phyloP scores from a whole-genome alignment of 2,113 vertebrate genomes.

The Sinocyclocheilus anshuiensis region DNA sequence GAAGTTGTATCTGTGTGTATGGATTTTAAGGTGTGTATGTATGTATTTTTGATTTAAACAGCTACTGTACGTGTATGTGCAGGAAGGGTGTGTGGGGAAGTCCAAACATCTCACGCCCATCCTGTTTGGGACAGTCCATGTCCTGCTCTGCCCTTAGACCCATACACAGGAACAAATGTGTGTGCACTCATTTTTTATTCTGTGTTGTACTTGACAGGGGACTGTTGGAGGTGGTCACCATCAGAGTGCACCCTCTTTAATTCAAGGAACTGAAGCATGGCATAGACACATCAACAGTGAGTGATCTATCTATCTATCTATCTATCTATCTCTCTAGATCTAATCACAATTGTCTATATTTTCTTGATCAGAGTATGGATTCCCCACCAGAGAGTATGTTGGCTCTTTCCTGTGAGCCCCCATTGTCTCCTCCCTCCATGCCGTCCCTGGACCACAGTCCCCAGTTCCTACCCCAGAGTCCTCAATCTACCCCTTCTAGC shows the following conservation, averaged over 20 bases:
- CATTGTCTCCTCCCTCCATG: constrained; percentile 70
- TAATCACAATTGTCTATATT: not conserved
- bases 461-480: constrained; percentile 66
- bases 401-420: constrained; percentile 75
- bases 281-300: constrained; percentile 72
- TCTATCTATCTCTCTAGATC: not conserved
- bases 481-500: constrained; percentile 65
- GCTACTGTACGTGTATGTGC: constrained; percentile 68
- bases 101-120: constrained; percentile 77
- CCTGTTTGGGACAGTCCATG: constrained; percentile 79
- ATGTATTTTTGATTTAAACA: constrained; percentile 57
- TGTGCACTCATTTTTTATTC: not conserved
- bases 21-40: not conserved
- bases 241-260: constrained; percentile 60
- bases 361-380: constrained; percentile 75
- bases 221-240: constrained; percentile 67
- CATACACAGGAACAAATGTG: constrained; percentile 47
- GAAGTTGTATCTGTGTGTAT: no score
- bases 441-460: constrained; percentile 79
- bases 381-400: constrained; percentile 78
- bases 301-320: not conserved
- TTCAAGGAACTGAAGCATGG: constrained; percentile 72
- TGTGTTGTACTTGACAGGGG: constrained; percentile 62
- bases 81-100: constrained; percentile 82
- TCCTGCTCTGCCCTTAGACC: constrained; percentile 70